These are phyloP conservation scores for Sisor rabdophorus DNA, from an alignment of 2,113 vertebrate genomes.

Conservation along the genomic window DNA sequence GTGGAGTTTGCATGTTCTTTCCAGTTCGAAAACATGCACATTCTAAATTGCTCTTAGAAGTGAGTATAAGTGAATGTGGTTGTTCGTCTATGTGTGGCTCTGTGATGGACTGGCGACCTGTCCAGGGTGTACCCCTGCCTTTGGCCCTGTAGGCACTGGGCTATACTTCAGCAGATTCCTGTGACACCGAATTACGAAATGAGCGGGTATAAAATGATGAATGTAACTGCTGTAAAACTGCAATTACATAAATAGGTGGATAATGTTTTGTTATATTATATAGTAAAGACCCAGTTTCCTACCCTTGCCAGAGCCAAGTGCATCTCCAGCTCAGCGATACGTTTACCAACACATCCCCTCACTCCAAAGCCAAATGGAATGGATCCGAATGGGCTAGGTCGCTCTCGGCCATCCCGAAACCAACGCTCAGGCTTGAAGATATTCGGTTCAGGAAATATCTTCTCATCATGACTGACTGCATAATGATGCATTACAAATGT, in stretches of 20 bases:
- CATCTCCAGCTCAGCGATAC: conserved; percentile 78
- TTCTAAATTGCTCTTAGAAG: no score
- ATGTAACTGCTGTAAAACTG: background rate
- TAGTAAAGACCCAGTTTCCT: conserved; percentile 17
- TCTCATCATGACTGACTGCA: conserved; percentile 67
- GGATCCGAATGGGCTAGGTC: conserved; percentile 66
- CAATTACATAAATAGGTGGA: background rate
- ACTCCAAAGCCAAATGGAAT: conserved; percentile 75
- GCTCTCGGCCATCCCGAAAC: conserved; percentile 59
- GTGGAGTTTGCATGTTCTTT: no score
- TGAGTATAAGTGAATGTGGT: no score
- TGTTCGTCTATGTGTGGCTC: no score
- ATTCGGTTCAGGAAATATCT: conserved; percentile 61
- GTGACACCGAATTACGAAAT: no score
- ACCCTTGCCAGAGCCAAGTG: conserved; percentile 66
- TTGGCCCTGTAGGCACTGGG: no score
- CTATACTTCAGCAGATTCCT: no score
- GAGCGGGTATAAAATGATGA: no score
- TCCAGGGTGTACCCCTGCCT: no score
- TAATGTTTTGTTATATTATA: background rate
- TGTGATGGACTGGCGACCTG: no score
- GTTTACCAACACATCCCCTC: conserved; percentile 68
- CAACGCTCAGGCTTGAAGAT: conserved; percentile 71
- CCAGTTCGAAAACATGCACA: no score
- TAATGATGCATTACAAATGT: conserved; percentile 66